A percentile compares a stretch with the other conserved stretches of the same genome.
phyloP scores from a whole-genome alignment of 1,140 invertebrate genomes.

The Lamellibrachia luymesi region DNA sequence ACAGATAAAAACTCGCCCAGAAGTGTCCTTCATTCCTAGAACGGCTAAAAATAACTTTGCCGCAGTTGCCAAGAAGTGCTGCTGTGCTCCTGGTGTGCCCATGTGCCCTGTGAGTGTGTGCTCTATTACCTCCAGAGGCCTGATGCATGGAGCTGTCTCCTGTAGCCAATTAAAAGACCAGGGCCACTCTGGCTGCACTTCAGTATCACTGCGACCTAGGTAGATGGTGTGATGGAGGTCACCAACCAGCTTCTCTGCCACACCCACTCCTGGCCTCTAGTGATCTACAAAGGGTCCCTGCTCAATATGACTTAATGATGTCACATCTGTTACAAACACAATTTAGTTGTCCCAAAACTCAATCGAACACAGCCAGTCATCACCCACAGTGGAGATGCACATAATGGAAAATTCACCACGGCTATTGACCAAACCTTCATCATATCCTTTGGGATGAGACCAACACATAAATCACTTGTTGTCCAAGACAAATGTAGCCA shows the following conservation, averaged over 20 bases:
- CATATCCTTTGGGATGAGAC: background rate
- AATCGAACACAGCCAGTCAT: background rate
- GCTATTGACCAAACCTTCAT: background rate
- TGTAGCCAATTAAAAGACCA: conserved; percentile 29
- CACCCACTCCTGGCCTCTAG: conserved; percentile 24
- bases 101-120: background rate
- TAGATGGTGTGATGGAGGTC: conserved; percentile 15
- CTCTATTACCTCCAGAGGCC: conserved; percentile 39
- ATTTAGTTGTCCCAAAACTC: background rate
- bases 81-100: conserved; percentile 2
- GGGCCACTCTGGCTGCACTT: conserved; percentile 27
- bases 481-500: background rate
- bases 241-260: conserved; percentile 19
- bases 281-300: background rate
- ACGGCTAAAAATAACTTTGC: conserved; percentile 5
- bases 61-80: conserved; percentile 3
- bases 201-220: conserved; percentile 19
- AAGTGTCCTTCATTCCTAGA: conserved; percentile 4
- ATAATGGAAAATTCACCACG: background rate
- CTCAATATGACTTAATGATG: background rate
- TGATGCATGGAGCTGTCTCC: conserved; percentile 33
- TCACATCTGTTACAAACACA: conserved; percentile 5
- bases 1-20: conserved; percentile 1
- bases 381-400: background rate
- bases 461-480: background rate